Base-by-base conservation (phyloP, 2,888 invertebrate species). In the Volucella bombylans region DNA sequence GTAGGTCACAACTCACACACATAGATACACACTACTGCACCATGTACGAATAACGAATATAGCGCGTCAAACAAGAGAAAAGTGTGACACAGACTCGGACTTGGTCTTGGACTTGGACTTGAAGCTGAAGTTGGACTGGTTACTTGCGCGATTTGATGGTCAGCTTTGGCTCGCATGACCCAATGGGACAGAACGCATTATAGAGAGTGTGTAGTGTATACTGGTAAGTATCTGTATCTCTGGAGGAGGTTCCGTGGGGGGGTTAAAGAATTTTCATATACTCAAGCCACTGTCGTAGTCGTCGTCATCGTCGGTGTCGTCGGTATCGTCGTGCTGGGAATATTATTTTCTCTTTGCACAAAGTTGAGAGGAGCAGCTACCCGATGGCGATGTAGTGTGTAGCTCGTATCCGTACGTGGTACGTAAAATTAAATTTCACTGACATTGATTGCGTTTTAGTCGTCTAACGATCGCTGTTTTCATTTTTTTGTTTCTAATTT, bases 351-450 rank as follows among this genome's bases (percentile, higher is more conserved):
- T 80, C 80, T 57, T 23, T 18, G 45, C 49, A 12, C 6, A 45
- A 57, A 68, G 67, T 47, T 54, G 57, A 65, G 31, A 55, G 65
- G 49, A 64, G 64, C 76, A 39, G 11, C 14, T 41, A 12, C 39
- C 10, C 23, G 49, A 31, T 52, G 62, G 12, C 23, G 14, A 8
- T 6, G 31, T 31, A 31, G 31, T 31, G 31, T 31, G 31, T 31
- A 31, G 31, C 31, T 31, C 6, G 31, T 31, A 31, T 31, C 10
- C 15, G 76, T 67, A 76, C 67, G 85, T 72, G 79, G 85, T 81
- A 77, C 72, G 81, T 76, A 54, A 85, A 85, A 85, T 85, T 81
- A 85, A 85, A 85, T 85, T 85, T 85, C 85, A 85, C 85, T 85
- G 85, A 81, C 85, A 85, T 85, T 85, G 85, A 85, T 85, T 85